phyloP scores from a whole-genome alignment of 2,888 invertebrate species.

The Holacanthella duospinosa region DNA sequence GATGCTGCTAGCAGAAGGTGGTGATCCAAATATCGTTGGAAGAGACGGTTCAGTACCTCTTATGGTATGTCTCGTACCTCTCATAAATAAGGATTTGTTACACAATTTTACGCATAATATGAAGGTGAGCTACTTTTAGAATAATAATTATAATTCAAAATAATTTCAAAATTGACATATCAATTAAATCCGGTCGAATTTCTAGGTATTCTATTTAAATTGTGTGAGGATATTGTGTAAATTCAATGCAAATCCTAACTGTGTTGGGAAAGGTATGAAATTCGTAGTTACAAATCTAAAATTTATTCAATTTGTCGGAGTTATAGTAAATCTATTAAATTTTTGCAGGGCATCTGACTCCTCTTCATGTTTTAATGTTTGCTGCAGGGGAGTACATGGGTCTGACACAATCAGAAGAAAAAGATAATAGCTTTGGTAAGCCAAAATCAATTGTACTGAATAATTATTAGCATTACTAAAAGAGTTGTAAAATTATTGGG shows the following conservation, averaged over 20 bases:
- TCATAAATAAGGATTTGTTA: constrained; percentile 62
- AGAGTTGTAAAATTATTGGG: neutral
- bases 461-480: too few species aligned
- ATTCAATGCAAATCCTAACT: constrained; percentile 63
- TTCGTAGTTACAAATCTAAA: neutral
- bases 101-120: constrained; percentile 62
- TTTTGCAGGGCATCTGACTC: constrained; percentile 49
- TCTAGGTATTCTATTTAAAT: constrained; percentile 57
- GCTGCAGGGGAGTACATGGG: constrained; percentile 61
- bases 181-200: neutral
- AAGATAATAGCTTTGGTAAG: constrained; percentile 52
- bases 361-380: constrained; percentile 59
- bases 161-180: neutral
- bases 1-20: constrained; percentile 52
- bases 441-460: too few species aligned
- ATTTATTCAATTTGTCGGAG: neutral
- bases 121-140: constrained; percentile 49
- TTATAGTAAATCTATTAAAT: neutral
- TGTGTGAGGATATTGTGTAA: constrained; percentile 58
- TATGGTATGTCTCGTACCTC: constrained; percentile 61
- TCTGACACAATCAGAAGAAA: constrained; percentile 55
- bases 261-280: constrained; percentile 43
- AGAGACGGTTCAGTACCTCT: constrained; percentile 61
- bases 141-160: neutral
- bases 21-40: constrained; percentile 58